phyloP scores from a whole-genome alignment of 1,140 invertebrate species.

The Scaptomyza montana region DNA sequence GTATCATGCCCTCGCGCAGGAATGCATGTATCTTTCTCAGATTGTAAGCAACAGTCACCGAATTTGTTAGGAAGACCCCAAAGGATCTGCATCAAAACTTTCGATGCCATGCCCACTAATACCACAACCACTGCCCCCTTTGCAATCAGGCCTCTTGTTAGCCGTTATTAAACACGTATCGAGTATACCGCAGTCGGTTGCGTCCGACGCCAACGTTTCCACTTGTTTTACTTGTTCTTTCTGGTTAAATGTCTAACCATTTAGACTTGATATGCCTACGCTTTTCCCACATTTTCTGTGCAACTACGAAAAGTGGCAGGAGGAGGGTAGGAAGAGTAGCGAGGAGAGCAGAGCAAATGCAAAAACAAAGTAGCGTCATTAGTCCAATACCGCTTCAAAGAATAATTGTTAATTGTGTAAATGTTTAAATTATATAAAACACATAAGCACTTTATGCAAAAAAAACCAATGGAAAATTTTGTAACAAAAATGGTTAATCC shows the following conservation, averaged over 20 bases:
- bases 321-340: not conserved
- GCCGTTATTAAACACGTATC: too few species aligned
- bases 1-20: too few species aligned
- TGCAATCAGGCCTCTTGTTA: too few species aligned
- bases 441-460: not conserved
- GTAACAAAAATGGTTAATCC: not conserved
- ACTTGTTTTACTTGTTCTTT: conserved; percentile 2
- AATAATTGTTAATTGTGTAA: conserved; percentile 8
- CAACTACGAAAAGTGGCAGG: not conserved
- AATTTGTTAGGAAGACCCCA: too few species aligned
- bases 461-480: not conserved
- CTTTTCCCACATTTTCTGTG: too few species aligned
- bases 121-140: too few species aligned
- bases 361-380: not conserved
- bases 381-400: not conserved
- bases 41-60: too few species aligned
- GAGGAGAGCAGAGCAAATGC: not conserved
- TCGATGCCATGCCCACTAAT: too few species aligned
- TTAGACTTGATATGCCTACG: not conserved
- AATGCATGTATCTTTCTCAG: too few species aligned
- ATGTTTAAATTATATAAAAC: not conserved
- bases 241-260: conserved; percentile 7
- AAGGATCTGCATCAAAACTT: too few species aligned
- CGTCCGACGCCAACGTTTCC: too few species aligned
- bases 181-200: too few species aligned